Conservation (phyloP, 1,140 invertebrate genomes). For the Megalopta genalis region DNA sequence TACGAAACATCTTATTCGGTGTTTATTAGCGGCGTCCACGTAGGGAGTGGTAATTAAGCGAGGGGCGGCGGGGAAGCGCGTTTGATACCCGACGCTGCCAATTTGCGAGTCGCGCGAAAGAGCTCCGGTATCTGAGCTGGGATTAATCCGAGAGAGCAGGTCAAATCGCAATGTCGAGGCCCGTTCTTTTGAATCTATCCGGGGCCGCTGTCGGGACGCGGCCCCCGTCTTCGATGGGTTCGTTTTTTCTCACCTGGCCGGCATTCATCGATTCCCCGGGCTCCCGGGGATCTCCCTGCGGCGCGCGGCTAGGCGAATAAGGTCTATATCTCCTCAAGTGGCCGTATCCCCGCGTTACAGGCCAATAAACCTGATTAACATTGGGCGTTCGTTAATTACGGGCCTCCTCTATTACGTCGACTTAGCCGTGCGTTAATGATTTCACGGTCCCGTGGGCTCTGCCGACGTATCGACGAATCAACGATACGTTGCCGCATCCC, state of each 20-base stretch:
- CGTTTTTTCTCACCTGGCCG: no score
- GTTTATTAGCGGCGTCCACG: background rate
- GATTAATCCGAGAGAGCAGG: background rate
- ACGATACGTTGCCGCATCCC: constrained; percentile 40
- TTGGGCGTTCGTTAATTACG: constrained; percentile 63
- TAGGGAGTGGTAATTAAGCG: background rate
- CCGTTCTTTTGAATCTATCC: constrained; percentile 20
- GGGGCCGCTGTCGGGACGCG: background rate
- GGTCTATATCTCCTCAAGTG: constrained; percentile 49
- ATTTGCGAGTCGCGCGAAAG: background rate
- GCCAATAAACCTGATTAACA: constrained; percentile 65
- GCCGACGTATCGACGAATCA: constrained; percentile 53
- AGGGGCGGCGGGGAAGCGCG: background rate
- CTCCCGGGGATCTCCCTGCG: no score
- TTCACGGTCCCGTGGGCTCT: constrained; percentile 52
- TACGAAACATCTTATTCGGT: background rate
- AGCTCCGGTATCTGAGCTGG: no score
- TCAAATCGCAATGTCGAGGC: constrained; percentile 1
- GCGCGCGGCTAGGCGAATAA: constrained; percentile 5
- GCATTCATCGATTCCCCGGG: no score
- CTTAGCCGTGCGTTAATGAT: constrained; percentile 64
- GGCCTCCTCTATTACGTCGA: constrained; percentile 53
- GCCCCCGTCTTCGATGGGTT: background rate
- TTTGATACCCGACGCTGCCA: background rate
- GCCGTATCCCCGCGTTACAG: constrained; percentile 46